Percentiles rank a stretch among this genome's conserved stretches.
phyloP scores from a whole-genome alignment of 2,113 vertebrate genomes.

The Phodopus roborovskii region DNA sequence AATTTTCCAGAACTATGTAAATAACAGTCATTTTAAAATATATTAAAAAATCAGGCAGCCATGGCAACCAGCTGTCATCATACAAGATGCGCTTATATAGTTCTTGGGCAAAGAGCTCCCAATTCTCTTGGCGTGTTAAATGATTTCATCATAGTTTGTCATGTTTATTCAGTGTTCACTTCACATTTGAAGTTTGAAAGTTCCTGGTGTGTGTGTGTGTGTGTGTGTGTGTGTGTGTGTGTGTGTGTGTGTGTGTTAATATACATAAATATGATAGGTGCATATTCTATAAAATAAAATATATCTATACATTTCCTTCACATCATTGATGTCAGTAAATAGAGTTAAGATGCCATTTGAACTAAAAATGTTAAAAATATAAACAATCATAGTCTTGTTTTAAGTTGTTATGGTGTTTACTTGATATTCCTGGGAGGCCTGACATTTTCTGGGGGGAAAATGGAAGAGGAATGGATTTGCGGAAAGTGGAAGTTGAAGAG shows the following conservation, averaged over 20 bases:
- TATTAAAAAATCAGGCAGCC: conserved; percentile 6
- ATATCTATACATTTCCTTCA: neutral
- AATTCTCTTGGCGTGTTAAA: neutral
- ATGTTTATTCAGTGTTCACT: neutral
- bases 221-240: neutral
- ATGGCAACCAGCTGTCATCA: neutral
- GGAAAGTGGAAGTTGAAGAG: neutral
- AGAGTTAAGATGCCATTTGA: neutral
- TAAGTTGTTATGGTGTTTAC: neutral
- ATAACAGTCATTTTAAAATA: neutral
- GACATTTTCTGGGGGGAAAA: neutral
- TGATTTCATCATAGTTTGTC: neutral
- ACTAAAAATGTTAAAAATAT: neutral
- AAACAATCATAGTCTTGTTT: neutral
- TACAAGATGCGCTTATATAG: neutral
- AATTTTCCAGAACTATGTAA: neutral
- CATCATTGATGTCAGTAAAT: neutral
- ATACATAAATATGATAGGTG: neutral
- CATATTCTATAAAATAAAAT: neutral
- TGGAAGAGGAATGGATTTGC: neutral
- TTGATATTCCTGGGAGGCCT: neutral
- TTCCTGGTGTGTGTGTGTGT: neutral
- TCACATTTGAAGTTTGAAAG: neutral
- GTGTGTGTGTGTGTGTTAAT: neutral
- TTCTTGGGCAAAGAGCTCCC: neutral